Percentiles rank a stretch among this genome's conserved stretches.
phyloP scores from a whole-genome alignment of 2,113 vertebrate species.

The Pteruthius melanotis region DNA sequence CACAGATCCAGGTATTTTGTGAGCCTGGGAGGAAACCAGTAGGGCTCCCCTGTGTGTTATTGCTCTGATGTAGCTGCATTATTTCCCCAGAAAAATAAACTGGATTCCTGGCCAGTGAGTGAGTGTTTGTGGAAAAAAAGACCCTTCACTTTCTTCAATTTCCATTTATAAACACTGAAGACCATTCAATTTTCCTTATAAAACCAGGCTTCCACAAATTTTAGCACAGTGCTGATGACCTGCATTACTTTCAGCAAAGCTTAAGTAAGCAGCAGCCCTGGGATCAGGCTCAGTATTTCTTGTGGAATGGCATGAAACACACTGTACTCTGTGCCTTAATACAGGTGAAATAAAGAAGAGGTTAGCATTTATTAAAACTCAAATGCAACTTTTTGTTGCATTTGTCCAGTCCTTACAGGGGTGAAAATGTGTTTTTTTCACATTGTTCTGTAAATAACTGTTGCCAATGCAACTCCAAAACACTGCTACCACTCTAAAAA shows the following conservation, averaged over 20 bases:
- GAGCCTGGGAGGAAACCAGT: neutral
- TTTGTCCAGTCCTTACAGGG: neutral
- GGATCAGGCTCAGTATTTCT: neutral
- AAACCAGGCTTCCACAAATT: neutral
- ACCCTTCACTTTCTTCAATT: neutral
- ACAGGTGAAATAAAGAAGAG: neutral
- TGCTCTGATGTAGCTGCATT: neutral
- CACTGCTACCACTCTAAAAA: neutral
- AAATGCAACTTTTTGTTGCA: neutral
- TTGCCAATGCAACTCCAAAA: neutral
- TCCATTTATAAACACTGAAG: neutral
- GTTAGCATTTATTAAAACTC: neutral
- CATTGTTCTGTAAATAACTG: neutral
- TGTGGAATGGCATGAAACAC: neutral
- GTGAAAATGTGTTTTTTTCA: neutral
- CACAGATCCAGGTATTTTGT: too few relatives aligned
- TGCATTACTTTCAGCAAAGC: neutral
- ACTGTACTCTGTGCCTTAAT: neutral
- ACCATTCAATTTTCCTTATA: neutral
- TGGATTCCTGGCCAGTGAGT: neutral
- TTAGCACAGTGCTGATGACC: neutral
- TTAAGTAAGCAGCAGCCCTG: neutral
- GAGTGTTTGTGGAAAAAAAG: neutral
- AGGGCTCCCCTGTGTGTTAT: accelerated
- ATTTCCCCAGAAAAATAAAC: neutral